phyloP scores from a whole-genome alignment of 1,140 invertebrate species.

The Listronotus bonariensis region DNA sequence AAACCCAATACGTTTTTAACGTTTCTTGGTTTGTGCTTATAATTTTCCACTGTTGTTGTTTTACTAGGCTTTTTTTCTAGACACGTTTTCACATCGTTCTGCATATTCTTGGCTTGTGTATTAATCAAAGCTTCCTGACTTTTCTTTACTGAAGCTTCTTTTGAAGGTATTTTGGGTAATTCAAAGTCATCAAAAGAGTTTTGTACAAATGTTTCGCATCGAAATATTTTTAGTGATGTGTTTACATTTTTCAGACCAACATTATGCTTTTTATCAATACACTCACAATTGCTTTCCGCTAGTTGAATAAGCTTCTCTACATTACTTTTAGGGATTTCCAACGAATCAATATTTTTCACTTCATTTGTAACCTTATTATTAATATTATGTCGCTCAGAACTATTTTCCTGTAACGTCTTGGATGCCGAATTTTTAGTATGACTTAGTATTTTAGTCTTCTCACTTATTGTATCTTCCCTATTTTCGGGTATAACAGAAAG shows the following conservation, averaged over 20 bases:
- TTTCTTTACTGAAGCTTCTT: not conserved
- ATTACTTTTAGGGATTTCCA: too few relatives aligned
- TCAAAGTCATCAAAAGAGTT: not conserved
- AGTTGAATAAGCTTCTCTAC: too few relatives aligned
- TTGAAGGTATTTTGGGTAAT: not conserved
- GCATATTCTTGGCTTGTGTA: too few relatives aligned
- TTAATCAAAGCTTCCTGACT: too few relatives aligned
- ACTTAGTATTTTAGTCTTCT: not conserved
- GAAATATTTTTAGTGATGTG: constrained; percentile 1
- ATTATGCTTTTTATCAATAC: not conserved
- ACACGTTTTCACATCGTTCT: not conserved
- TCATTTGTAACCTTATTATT: too few relatives aligned
- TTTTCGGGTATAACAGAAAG: constrained; percentile 30
- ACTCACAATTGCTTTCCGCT: too few relatives aligned
- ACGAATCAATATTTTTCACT: too few relatives aligned
- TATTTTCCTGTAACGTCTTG: too few relatives aligned
- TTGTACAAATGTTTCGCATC: constrained; percentile 14
- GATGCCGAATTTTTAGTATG: too few relatives aligned
- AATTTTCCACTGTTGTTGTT: not conserved
- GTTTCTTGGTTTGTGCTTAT: constrained; percentile 1
- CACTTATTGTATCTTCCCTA: constrained; percentile 13
- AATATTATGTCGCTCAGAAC: too few relatives aligned
- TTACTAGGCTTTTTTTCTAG: not conserved
- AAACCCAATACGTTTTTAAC: constrained; percentile 8
- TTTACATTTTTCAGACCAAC: not conserved